Conservation (phyloP, 2,113 vertebrate species). For the Prunella fulvescens region DNA sequence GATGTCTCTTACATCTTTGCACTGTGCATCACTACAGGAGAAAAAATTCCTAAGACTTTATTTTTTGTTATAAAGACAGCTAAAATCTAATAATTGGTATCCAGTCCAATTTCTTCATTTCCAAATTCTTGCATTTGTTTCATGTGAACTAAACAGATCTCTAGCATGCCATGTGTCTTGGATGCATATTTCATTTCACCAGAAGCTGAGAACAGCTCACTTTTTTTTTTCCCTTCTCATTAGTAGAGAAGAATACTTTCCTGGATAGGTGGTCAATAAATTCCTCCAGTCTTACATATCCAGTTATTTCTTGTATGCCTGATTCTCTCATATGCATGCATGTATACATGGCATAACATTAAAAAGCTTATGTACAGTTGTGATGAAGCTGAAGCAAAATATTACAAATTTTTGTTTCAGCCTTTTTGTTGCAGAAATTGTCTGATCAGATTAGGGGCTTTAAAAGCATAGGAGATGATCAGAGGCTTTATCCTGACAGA, state of each 20-base stretch:
- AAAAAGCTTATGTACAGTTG: background rate
- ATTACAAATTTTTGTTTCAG: background rate
- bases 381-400: background rate
- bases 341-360: background rate
- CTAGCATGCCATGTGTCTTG: background rate
- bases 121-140: background rate
- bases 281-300: background rate
- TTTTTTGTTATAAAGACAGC: background rate
- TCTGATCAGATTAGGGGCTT: background rate
- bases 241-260: background rate
- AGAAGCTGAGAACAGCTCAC: background rate
- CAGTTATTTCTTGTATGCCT: background rate
- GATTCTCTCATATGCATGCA: background rate
- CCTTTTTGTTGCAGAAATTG: background rate
- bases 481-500: background rate
- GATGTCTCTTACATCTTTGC: background rate
- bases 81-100: background rate
- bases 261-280: background rate
- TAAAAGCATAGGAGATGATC: background rate
- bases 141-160: background rate
- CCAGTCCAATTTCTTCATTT: background rate
- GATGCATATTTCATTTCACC: background rate
- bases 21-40: background rate
- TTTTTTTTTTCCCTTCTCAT: background rate
- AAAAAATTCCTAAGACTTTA: background rate